Base-by-base conservation (phyloP, 2,113 vertebrate genomes). In the Neopipo cinnamomea region DNA sequence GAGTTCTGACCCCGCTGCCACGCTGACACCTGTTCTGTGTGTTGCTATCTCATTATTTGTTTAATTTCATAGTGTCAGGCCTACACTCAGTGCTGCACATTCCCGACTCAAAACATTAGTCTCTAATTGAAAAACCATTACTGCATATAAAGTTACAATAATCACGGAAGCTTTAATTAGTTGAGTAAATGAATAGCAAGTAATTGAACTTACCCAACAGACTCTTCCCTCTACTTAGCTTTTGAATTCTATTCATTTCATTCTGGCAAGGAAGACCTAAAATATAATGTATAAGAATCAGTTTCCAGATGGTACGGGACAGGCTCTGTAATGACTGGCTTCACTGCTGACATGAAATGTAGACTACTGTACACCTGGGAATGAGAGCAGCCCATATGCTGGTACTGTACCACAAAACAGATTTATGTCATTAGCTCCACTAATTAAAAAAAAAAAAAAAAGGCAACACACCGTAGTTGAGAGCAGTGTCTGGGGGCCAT, bases 161-260 rank as follows among this genome's bases (percentile, higher is more conserved):
- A 96, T 97, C 89, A 93, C 37, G 94, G 96, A 91, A 90, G 94
- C 89, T 96, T 97, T 97, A 97, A 98, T 98, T 97, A 96, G 94
- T 87, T 89, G 84, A 95, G 95, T 93, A 96, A 98, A 97, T 52
- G 81, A 97, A 92, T 96, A 91, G 91, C 91, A 81, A 96, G 92
- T 93, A 96, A 93, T 58, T 56, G 62, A 94, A 98, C 99, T 98
- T 95, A 99, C 99, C 99, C 98, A 99, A 95, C 92, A 99, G 98
- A 97, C 97, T 98, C 97, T 99, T 99, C 96, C 98, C 98, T 93
- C 98, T 98, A 97, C 98, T 98, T 94, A 99, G 98, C 97, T 98
- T 98, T 97, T 99, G 99, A 98, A 99, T 99, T 98, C 98, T 99
- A 98, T 98, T 99, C 98, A 99, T 99, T 97, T 99, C 99, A 74